These are phyloP conservation scores for Upupa epops DNA, from an alignment of 2,113 vertebrate genomes.

Conservation along the genomic window DNA sequence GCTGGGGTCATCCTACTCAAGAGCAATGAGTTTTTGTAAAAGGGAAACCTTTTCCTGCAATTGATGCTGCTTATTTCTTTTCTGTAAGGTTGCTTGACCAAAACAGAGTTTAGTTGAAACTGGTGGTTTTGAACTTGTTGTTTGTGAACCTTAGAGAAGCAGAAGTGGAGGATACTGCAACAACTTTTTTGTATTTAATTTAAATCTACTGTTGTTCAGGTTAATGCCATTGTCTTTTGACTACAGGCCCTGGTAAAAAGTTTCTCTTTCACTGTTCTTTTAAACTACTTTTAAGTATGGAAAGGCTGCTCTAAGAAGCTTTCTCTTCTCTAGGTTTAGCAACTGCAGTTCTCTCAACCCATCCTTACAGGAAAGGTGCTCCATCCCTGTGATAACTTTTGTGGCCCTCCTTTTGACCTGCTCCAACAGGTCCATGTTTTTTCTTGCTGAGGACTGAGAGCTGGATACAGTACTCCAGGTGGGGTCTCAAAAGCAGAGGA, in stretches of 20 bases:
- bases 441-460: no score
- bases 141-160: background rate
- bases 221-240: background rate
- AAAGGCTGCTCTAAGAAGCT: accelerated
- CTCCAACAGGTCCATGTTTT: no score
- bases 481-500: no score
- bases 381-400: background rate
- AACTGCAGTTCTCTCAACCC: background rate
- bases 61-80: background rate
- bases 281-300: background rate
- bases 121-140: background rate
- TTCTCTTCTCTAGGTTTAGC: background rate
- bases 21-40: background rate
- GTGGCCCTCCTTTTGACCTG: no score
- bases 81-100: background rate
- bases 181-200: background rate
- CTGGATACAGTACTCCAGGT: no score
- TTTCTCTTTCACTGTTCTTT: background rate
- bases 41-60: background rate
- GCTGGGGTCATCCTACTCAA: background rate
- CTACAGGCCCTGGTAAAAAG: background rate
- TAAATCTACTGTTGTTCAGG: background rate
- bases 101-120: background rate
- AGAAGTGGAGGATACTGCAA: background rate
- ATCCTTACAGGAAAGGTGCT: background rate